Evolutionary conservation across 2,888 invertebrate genomes (phyloP).

Genomic region (Andrena marginata): DNA sequence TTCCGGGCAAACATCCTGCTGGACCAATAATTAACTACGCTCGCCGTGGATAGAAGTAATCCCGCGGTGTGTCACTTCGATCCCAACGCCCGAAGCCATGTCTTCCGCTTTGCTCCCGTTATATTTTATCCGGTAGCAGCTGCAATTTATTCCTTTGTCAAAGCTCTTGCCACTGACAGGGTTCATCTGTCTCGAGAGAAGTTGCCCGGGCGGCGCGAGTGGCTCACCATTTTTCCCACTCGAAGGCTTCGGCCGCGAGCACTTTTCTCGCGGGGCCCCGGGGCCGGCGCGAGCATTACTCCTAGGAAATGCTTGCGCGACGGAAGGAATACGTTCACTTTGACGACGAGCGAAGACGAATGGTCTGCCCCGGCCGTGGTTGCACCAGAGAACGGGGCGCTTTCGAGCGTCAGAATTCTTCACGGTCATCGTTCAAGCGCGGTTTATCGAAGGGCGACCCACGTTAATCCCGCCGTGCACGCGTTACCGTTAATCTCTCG

Average conservation of each 20-base stretch:
- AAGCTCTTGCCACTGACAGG: constrained; percentile 17
- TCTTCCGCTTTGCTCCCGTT: neutral
- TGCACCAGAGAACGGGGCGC: neutral
- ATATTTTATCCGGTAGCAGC: neutral
- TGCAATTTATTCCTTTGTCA: constrained; percentile 27
- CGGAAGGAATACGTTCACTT: neutral
- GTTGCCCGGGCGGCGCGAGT: neutral
- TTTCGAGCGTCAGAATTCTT: neutral
- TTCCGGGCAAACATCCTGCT: neutral
- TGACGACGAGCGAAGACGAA: neutral
- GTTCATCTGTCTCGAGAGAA: constrained; percentile 18
- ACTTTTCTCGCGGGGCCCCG: neutral
- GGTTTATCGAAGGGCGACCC: no score
- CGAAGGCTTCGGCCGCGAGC: neutral
- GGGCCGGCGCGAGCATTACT: neutral
- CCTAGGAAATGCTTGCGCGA: neutral
- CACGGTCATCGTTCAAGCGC: neutral
- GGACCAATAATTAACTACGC: neutral
- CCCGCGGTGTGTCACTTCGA: neutral
- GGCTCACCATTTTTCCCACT: constrained; percentile 23
- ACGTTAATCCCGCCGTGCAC: neutral
- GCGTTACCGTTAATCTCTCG: constrained; percentile 6
- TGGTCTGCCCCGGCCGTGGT: neutral
- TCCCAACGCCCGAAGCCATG: neutral
- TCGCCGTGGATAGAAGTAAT: neutral